Conservation (phyloP, 2,797 vertebrate genomes). For the Petrocephalus sullivani region DNA sequence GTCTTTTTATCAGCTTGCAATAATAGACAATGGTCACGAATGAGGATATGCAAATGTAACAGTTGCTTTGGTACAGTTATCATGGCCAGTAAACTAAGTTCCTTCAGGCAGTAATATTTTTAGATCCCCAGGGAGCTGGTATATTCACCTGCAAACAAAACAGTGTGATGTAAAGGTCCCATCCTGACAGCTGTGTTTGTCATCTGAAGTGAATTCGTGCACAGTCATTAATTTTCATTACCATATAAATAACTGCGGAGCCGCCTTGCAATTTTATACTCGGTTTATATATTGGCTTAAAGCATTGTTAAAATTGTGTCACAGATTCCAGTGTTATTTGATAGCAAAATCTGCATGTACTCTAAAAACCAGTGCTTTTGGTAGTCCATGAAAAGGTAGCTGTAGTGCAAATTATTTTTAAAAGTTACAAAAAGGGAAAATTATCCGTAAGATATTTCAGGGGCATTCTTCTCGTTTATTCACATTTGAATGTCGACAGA, state of each 20-base stretch:
- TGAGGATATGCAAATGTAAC: neutral
- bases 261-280: neutral
- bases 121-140: neutral
- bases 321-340: neutral
- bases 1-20: neutral
- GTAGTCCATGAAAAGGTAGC: neutral
- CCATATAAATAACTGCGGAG: neutral
- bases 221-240: neutral
- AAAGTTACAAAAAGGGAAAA: neutral
- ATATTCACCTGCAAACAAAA: neutral
- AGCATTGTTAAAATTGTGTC: neutral
- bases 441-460: neutral
- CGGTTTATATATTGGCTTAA: neutral
- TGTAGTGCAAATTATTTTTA: neutral
- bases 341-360: neutral
- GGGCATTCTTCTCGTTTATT: neutral
- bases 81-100: neutral
- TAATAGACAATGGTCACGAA: constrained; percentile 20
- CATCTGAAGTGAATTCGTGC: neutral
- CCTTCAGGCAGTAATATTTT: neutral
- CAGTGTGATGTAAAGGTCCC: neutral
- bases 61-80: neutral
- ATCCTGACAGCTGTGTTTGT: neutral
- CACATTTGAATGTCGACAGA: neutral
- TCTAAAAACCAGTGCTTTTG: neutral